phyloP scores from a whole-genome alignment of 2,797 vertebrate genomes.

The Staurois parvus region DNA sequence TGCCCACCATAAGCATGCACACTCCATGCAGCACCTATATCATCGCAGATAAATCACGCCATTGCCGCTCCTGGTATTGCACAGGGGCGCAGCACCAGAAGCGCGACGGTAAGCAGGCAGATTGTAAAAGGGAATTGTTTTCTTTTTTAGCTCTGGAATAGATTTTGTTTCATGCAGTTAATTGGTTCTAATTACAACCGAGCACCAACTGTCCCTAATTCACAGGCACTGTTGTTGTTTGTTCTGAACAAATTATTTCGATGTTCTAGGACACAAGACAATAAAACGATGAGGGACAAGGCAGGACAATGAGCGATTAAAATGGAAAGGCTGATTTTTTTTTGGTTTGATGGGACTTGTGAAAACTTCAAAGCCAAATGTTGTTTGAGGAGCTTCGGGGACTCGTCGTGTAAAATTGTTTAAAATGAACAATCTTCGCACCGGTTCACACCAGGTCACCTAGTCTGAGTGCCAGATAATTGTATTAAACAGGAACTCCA shows the following conservation, averaged over 20 bases:
- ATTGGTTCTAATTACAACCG: conserved; percentile 51
- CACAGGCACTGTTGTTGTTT: conserved; percentile 38
- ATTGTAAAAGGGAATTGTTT: conserved; percentile 14
- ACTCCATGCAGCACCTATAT: no score
- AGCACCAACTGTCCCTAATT: conserved; percentile 58
- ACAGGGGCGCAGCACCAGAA: neutral
- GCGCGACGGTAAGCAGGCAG: neutral
- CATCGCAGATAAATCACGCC: no score
- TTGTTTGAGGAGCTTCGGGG: no score
- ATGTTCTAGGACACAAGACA: conserved; percentile 52
- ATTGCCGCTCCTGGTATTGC: no score
- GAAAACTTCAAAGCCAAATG: neutral
- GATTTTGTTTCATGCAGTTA: conserved; percentile 44
- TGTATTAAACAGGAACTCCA: no score
- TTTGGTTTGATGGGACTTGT: neutral
- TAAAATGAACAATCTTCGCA: no score
- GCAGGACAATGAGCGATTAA: neutral
- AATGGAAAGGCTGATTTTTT: neutral
- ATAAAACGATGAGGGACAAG: conserved; percentile 21
- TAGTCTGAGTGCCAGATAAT: no score
- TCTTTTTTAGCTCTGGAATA: conserved; percentile 17
- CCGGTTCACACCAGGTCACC: no score
- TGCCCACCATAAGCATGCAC: no score
- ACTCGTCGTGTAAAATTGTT: no score
- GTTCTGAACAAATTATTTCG: conserved; percentile 52